These are phyloP conservation scores for Eulemur rubriventer DNA, from an alignment of 2,797 vertebrate species.

Conservation along the genomic window DNA sequence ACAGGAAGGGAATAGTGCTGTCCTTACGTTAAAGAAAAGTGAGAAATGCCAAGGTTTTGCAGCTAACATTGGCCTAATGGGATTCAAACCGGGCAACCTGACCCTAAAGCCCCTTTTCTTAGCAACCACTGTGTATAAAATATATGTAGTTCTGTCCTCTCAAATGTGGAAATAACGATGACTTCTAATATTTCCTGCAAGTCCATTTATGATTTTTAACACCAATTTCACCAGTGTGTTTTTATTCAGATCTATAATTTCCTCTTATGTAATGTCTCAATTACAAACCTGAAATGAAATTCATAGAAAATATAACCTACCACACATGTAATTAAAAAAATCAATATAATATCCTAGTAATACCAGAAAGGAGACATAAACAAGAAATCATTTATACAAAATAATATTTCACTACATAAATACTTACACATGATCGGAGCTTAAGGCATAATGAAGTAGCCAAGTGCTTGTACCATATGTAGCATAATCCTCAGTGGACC, in stretches of 20 bases:
- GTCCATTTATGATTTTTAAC: not conserved
- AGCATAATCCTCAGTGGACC: not conserved
- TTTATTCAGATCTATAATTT: constrained; percentile 12
- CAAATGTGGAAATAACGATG: not conserved
- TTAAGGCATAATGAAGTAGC: not conserved
- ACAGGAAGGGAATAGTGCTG: not conserved
- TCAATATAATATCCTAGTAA: not conserved
- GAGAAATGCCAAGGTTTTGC: not conserved
- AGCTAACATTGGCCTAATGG: not conserved
- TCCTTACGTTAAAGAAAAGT: not conserved
- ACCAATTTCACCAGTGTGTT: not conserved
- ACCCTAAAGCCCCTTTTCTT: not conserved
- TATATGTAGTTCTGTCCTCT: not conserved
- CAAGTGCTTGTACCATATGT: not conserved
- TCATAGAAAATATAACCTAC: not conserved
- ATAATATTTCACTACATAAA: not conserved
- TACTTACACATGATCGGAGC: not conserved
- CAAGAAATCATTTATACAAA: not conserved
- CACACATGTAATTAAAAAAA: not conserved
- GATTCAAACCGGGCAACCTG: not conserved
- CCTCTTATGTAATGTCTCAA: not conserved
- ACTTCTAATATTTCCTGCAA: not conserved
- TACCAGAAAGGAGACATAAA: not conserved
- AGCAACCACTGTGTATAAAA: not conserved
- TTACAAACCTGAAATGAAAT: not conserved